Evolutionary conservation across 2,888 invertebrate species (phyloP).

Genomic region (Cyrtodaria siliqua): DNA sequence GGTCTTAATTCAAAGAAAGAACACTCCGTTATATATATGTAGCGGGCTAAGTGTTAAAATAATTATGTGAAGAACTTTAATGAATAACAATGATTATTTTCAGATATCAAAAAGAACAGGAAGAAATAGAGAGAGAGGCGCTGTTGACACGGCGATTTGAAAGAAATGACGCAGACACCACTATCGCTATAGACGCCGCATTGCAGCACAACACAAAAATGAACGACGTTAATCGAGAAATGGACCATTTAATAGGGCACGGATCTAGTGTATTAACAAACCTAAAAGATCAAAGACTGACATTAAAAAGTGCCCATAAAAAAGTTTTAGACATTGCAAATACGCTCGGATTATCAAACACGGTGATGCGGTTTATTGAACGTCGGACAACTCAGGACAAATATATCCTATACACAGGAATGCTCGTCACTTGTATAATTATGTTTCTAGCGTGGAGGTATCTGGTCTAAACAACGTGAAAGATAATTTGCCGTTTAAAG

Average conservation of each 20-base stretch:
- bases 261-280: constrained; percentile 92
- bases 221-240: constrained; percentile 91
- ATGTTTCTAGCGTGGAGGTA: constrained; percentile 91
- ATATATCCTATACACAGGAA: constrained; percentile 94
- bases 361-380: constrained; percentile 97
- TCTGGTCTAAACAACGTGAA: constrained; percentile 81
- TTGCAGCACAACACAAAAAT: constrained; percentile 93
- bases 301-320: constrained; percentile 94
- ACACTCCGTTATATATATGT: no score
- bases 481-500: no score
- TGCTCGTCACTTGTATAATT: constrained; percentile 92
- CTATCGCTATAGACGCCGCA: constrained; percentile 94
- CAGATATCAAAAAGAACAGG: constrained; percentile 89
- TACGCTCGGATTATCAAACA: constrained; percentile 96
- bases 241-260: constrained; percentile 94
- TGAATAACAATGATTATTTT: no score
- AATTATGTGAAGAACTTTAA: no score
- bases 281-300: constrained; percentile 93
- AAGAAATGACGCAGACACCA: constrained; percentile 91
- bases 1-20: no score
- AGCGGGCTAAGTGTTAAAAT: no score
- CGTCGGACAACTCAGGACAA: constrained; percentile 95
- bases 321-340: constrained; percentile 96
- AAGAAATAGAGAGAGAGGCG: constrained; percentile 93
- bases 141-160: constrained; percentile 90